A percentile compares a stretch with the other conserved stretches of the same genome.
Evolutionary conservation across 2,888 invertebrate species (phyloP).

Genomic region (Chelonus formosanus): DNA sequence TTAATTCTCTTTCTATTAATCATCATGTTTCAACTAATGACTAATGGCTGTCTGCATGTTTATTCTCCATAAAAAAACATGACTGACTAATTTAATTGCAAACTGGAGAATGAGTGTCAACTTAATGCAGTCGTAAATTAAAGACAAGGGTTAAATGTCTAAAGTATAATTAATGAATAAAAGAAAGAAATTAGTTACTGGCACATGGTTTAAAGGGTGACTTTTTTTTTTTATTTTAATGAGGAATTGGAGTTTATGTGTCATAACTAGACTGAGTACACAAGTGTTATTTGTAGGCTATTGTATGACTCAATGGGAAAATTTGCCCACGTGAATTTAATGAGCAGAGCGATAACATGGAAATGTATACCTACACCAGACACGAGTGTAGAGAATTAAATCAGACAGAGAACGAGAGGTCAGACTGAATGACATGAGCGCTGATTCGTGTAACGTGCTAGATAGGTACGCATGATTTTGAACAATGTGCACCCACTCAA

Average conservation of each 20-base stretch:
- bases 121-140: too few relatives aligned
- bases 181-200: too few relatives aligned
- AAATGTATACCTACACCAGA: constrained; percentile 7
- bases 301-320: constrained; percentile 50
- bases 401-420: not conserved
- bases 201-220: too few relatives aligned
- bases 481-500: constrained; percentile 1
- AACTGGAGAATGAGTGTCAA: too few relatives aligned
- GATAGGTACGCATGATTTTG: constrained; percentile 7
- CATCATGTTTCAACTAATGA: too few relatives aligned
- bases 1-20: too few relatives aligned
- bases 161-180: too few relatives aligned
- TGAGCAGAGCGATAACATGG: constrained; percentile 20
- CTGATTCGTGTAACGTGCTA: constrained; percentile 7
- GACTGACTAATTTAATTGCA: too few relatives aligned
- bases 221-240: too few relatives aligned
- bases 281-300: constrained; percentile 4
- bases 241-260: not conserved
- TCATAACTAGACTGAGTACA: constrained; percentile 5
- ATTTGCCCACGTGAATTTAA: constrained; percentile 37
- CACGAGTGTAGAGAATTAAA: constrained; percentile 4
- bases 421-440: constrained; percentile 7
- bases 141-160: too few relatives aligned
- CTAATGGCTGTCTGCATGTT: too few relatives aligned
- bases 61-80: too few relatives aligned